These are phyloP conservation scores for Halcyon chelicuti DNA, from an alignment of 2,797 vertebrate genomes.

Conservation along the genomic window DNA sequence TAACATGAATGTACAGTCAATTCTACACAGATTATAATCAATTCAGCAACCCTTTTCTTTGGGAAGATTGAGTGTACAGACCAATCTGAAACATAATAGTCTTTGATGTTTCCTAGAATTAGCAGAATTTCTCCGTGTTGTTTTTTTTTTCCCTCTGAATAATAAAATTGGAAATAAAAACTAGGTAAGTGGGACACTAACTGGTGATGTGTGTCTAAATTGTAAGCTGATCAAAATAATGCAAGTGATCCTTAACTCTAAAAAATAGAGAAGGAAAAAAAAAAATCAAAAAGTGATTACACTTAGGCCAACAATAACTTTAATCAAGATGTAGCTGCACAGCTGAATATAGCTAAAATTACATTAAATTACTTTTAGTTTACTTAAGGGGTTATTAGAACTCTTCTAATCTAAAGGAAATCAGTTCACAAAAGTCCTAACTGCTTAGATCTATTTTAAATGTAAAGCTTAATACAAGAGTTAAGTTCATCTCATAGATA, in stretches of 20 bases:
- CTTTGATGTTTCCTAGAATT: background rate
- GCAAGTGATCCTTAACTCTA: background rate
- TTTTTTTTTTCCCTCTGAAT: background rate
- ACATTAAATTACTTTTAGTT: conserved; percentile 21
- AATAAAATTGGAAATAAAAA: conserved; percentile 3
- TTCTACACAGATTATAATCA: conserved; percentile 38
- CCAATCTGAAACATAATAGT: conserved; percentile 31
- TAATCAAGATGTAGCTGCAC: conserved; percentile 40
- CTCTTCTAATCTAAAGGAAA: conserved; percentile 23
- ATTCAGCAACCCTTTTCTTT: conserved; percentile 26
- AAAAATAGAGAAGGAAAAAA: background rate
- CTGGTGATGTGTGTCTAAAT: background rate
- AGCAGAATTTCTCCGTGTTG: background rate
- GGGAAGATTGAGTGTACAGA: background rate
- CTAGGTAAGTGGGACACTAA: background rate
- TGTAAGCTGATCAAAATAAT: background rate
- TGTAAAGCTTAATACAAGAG: background rate
- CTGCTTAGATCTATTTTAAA: conserved; percentile 11
- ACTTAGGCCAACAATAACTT: conserved; percentile 23
- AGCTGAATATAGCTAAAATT: conserved; percentile 43
- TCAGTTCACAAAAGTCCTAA: background rate
- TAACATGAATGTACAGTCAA: conserved; percentile 14
- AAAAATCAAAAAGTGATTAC: background rate
- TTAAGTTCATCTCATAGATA: background rate
- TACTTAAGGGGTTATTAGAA: conserved; percentile 11